phyloP scores from a whole-genome alignment of 2,113 vertebrate species.

The Stomatorhinus ivindoensis region DNA sequence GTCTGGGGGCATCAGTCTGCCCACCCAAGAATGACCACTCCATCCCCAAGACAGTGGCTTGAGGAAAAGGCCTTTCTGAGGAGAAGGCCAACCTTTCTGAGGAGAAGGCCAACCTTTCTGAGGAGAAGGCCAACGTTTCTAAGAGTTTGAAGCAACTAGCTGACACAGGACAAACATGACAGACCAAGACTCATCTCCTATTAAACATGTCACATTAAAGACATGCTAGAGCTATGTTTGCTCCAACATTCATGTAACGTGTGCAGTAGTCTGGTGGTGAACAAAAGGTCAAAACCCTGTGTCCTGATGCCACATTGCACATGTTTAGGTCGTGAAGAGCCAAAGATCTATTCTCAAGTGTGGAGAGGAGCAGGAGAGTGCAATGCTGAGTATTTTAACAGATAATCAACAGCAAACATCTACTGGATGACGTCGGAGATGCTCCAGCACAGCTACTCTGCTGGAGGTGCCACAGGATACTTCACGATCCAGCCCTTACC shows the following conservation, averaged over 20 bases:
- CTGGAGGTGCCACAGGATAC: not conserved
- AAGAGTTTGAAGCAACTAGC: not conserved
- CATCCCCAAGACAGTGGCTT: not conserved
- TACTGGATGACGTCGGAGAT: not conserved
- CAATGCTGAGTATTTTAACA: not conserved
- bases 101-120: not conserved
- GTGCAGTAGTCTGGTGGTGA: not conserved
- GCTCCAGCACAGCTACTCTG: not conserved
- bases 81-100: not conserved
- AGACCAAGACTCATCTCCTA: not conserved
- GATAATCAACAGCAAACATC: not conserved
- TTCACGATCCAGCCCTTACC: conserved; percentile 58
- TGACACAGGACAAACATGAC: not conserved
- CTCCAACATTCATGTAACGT: not conserved
- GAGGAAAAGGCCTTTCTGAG: not conserved
- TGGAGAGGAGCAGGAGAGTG: not conserved
- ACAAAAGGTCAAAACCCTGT: not conserved
- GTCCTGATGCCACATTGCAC: not conserved
- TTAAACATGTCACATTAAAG: not conserved
- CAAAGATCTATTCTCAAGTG: not conserved
- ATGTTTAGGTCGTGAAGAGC: not conserved
- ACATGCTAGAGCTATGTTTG: not conserved
- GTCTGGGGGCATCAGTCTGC: not conserved
- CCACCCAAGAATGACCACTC: not conserved
- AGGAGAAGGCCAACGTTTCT: too few species aligned